Evolutionary conservation across 2,888 invertebrate genomes (phyloP).

Genomic region (Siphonodentalium dalli): DNA sequence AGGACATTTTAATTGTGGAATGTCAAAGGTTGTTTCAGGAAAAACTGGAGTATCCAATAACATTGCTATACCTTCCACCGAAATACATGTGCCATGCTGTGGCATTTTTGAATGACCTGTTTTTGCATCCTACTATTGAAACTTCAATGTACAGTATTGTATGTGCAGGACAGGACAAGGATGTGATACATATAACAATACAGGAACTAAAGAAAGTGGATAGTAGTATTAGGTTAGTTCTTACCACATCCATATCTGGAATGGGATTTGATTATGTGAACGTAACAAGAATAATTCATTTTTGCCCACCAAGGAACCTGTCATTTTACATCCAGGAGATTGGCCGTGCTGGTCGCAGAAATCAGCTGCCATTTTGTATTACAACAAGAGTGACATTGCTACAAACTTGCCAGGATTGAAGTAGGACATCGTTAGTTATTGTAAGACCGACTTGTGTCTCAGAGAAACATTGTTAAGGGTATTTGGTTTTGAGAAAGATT

Average conservation of each 20-base stretch:
- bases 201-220: neutral
- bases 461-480: neutral
- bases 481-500: neutral
- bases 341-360: slow-evolving; percentile 1
- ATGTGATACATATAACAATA: neutral
- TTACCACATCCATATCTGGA: neutral
- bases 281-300: neutral
- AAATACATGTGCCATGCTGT: neutral
- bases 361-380: slow-evolving; percentile 1
- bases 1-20: neutral
- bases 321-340: neutral
- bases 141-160: no score
- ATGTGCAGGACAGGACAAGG: neutral
- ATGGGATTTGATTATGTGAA: neutral
- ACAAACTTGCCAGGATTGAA: neutral
- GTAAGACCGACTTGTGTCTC: neutral
- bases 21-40: neutral
- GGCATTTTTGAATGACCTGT: neutral
- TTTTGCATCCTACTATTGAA: neutral
- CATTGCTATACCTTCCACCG: neutral
- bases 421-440: neutral
- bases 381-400: neutral
- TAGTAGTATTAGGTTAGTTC: neutral
- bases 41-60: neutral
- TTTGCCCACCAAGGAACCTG: neutral